Percentiles rank a stretch among this genome's conserved stretches.
These are phyloP conservation scores for Cervus canadensis DNA, from an alignment of 2,113 vertebrate genomes.

Conservation along the genomic window DNA sequence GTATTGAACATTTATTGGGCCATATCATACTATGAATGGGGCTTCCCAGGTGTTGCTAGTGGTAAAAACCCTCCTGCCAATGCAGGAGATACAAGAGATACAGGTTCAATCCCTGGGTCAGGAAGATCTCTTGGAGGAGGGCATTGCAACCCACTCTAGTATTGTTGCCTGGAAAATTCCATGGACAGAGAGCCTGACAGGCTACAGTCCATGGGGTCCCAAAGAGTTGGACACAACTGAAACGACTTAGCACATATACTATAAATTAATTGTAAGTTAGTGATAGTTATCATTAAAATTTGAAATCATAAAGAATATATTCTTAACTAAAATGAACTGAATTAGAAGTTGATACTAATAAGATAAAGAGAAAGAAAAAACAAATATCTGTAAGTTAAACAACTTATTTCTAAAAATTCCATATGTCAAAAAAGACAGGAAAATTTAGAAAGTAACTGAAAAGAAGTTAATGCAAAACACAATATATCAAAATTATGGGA, in stretches of 20 bases:
- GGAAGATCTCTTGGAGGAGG: neutral
- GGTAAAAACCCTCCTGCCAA: neutral
- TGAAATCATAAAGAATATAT: neutral
- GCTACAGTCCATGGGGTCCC: too few relatives aligned
- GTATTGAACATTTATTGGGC: neutral
- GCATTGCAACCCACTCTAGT: neutral
- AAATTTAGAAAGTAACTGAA: too few relatives aligned
- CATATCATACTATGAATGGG: neutral
- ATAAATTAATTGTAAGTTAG: too few relatives aligned
- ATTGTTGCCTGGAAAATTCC: neutral
- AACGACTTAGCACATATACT: too few relatives aligned
- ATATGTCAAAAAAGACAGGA: too few relatives aligned
- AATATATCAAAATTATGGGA: too few relatives aligned
- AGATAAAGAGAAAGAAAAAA: too few relatives aligned
- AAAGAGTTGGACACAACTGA: too few relatives aligned
- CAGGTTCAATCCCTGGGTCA: neutral
- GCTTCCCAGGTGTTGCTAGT: neutral
- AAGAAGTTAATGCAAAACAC: too few relatives aligned
- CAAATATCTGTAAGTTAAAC: too few relatives aligned
- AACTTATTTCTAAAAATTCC: too few relatives aligned
- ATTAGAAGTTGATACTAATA: too few relatives aligned
- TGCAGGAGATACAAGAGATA: neutral
- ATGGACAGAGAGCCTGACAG: neutral
- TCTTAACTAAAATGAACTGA: neutral
- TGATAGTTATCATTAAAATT: neutral